phyloP scores from a whole-genome alignment of 2,797 vertebrate species.

The Paedocypris micromegethes region DNA sequence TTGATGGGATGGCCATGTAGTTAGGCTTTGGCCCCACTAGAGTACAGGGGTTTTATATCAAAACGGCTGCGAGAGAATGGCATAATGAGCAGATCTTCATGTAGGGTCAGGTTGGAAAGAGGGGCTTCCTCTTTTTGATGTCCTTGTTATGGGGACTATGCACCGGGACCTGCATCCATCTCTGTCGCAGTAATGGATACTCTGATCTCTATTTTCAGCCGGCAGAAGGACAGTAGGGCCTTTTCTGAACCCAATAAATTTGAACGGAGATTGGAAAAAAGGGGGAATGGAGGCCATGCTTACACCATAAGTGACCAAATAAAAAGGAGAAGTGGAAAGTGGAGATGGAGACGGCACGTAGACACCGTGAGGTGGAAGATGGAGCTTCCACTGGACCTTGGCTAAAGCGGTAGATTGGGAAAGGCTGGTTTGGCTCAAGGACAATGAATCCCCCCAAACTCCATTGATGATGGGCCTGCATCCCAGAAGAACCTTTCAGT shows the following conservation, averaged over 20 bases:
- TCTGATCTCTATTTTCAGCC: slow-evolving; percentile 81
- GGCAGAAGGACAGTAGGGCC: slow-evolving; percentile 79
- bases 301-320: slow-evolving; percentile 76
- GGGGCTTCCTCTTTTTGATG: slow-evolving; percentile 77
- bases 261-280: slow-evolving; percentile 81
- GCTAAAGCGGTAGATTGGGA: slow-evolving; percentile 60
- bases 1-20: slow-evolving; percentile 80
- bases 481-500: slow-evolving; percentile 7
- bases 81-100: slow-evolving; percentile 78
- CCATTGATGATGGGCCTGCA: not conserved
- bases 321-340: slow-evolving; percentile 62
- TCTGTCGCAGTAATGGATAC: slow-evolving; percentile 82
- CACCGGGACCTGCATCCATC: slow-evolving; percentile 75
- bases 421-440: slow-evolving; percentile 67
- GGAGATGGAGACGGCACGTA: slow-evolving; percentile 56
- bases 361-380: slow-evolving; percentile 40
- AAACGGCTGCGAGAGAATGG: slow-evolving; percentile 76
- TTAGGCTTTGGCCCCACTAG: slow-evolving; percentile 70
- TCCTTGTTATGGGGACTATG: slow-evolving; percentile 77
- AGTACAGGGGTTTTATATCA: slow-evolving; percentile 77
- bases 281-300: slow-evolving; percentile 68
- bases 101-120: slow-evolving; percentile 75
- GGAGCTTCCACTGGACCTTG: slow-evolving; percentile 57
- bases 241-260: slow-evolving; percentile 85
- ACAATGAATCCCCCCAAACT: slow-evolving; percentile 37